These are phyloP conservation scores for Rhamnusium bicolor DNA, from an alignment of 2,888 invertebrate species.

Conservation along the genomic window DNA sequence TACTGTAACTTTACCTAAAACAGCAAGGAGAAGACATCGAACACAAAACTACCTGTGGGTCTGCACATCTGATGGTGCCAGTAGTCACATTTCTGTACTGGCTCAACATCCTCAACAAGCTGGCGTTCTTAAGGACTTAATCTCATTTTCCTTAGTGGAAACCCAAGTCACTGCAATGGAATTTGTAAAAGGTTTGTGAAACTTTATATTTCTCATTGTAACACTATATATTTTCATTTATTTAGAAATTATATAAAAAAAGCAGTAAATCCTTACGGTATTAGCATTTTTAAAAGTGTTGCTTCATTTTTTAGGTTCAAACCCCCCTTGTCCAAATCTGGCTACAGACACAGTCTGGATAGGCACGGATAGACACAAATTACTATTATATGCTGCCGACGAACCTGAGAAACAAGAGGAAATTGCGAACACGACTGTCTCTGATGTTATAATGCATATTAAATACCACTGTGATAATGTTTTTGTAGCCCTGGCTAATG, in stretches of 20 bases:
- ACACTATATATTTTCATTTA: not conserved
- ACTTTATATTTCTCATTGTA: not conserved
- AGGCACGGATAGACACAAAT: slow-evolving; percentile 88
- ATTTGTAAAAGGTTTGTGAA: slow-evolving; percentile 80
- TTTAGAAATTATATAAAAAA: too few species aligned
- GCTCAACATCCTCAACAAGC: slow-evolving; percentile 83
- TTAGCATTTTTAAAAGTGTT: too few species aligned
- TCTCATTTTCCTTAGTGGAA: slow-evolving; percentile 85
- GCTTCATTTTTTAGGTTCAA: slow-evolving; percentile 37
- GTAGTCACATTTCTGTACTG: slow-evolving; percentile 85
- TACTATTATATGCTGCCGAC: slow-evolving; percentile 87
- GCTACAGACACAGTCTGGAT: slow-evolving; percentile 90
- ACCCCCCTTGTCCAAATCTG: slow-evolving; percentile 67
- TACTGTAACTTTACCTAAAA: slow-evolving; percentile 78
- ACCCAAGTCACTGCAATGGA: slow-evolving; percentile 88
- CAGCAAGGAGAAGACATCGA: slow-evolving; percentile 76
- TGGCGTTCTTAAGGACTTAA: slow-evolving; percentile 82
- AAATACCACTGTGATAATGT: slow-evolving; percentile 89
- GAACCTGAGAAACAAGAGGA: slow-evolving; percentile 90
- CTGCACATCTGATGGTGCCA: slow-evolving; percentile 86
- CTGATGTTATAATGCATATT: slow-evolving; percentile 83
- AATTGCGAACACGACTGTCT: slow-evolving; percentile 79
- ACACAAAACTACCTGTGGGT: slow-evolving; percentile 92
- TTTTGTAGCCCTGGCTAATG: slow-evolving; percentile 89
- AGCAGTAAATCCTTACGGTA: too few species aligned